Percentiles rank a stretch among this genome's conserved stretches.
These are phyloP conservation scores for Saimiri boliviensis DNA, from an alignment of 2,113 vertebrate genomes.

Conservation along the genomic window DNA sequence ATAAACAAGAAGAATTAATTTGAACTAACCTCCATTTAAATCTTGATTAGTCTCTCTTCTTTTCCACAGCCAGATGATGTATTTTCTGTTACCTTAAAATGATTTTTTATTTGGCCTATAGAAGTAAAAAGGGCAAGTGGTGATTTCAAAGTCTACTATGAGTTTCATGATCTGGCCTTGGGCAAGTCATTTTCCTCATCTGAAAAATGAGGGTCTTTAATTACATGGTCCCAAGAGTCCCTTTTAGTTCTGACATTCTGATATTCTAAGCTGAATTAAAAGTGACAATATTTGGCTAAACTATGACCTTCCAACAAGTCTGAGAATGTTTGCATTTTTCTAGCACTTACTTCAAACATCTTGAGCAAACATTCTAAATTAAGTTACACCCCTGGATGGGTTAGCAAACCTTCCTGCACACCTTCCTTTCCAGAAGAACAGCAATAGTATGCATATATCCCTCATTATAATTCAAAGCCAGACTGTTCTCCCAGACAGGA, in stretches of 20 bases:
- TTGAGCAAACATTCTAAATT: constrained; percentile 29
- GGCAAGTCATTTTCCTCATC: constrained; percentile 11
- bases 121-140: neutral
- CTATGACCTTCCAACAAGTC: constrained; percentile 44
- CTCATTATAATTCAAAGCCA: constrained; percentile 58
- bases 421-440: neutral
- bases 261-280: constrained; percentile 39
- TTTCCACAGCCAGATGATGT: neutral
- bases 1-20: constrained; percentile 31
- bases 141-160: neutral
- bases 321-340: constrained; percentile 23
- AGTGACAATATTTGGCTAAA: constrained; percentile 60
- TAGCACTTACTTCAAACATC: constrained; percentile 23
- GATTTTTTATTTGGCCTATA: constrained; percentile 1
- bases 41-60: neutral
- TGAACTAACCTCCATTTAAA: neutral
- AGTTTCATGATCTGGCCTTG: neutral
- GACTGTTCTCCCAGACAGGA: constrained; percentile 33
- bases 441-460: neutral
- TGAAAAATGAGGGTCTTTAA: constrained; percentile 38
- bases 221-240: neutral
- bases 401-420: neutral
- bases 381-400: neutral
- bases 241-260: neutral
- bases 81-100: neutral